Evolutionary conservation across 2,797 vertebrate species (phyloP).

Genomic region (Lindbergichthys nudifrons): DNA sequence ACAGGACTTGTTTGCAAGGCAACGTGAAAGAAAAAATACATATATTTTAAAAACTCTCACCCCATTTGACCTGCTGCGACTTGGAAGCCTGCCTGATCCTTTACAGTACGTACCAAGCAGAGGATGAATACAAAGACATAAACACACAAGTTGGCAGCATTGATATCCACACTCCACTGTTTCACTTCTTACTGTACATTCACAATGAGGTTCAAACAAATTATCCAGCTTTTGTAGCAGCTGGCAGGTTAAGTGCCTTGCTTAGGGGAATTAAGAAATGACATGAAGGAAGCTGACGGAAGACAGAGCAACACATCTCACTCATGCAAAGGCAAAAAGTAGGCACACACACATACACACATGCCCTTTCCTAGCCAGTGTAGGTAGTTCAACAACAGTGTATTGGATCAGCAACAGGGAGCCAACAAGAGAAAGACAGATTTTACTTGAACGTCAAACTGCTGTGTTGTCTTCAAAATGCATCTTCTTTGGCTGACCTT

Average conservation of each 20-base stretch:
- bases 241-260: slow-evolving; percentile 44
- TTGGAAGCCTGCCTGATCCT: slow-evolving; percentile 11
- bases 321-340: slow-evolving; percentile 18
- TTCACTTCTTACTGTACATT: slow-evolving; percentile 23
- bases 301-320: slow-evolving; percentile 33
- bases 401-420: slow-evolving; percentile 24
- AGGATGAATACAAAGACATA: slow-evolving; percentile 19
- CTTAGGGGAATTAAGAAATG: slow-evolving; percentile 41
- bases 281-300: slow-evolving; percentile 29
- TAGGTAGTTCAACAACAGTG: slow-evolving; percentile 19
- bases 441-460: neutral
- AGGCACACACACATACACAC: neutral
- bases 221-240: slow-evolving; percentile 26
- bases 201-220: neutral
- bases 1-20: slow-evolving; percentile 28
- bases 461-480: slow-evolving; percentile 5
- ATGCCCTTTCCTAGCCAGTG: slow-evolving; percentile 6
- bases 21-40: slow-evolving; percentile 19
- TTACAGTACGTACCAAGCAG: neutral
- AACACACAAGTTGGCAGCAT: slow-evolving; percentile 1
- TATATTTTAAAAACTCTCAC: slow-evolving; percentile 1
- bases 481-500: no score
- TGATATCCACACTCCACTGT: slow-evolving; percentile 1
- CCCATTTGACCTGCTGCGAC: slow-evolving; percentile 19
- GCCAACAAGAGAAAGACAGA: slow-evolving; percentile 9